These are phyloP conservation scores for Crocidura indochinensis DNA, from an alignment of 2,797 vertebrate genomes.

Conservation along the genomic window DNA sequence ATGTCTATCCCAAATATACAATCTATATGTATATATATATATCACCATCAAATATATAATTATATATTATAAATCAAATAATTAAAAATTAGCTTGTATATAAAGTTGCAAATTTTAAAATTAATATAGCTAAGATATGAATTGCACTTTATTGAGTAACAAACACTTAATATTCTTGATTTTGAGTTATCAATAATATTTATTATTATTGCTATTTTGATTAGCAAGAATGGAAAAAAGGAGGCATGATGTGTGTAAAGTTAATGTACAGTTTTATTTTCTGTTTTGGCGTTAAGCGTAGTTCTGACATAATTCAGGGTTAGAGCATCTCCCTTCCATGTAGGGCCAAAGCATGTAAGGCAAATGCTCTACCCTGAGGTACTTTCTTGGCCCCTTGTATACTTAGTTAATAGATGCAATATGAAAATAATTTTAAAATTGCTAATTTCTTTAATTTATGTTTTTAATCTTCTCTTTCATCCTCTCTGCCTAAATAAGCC, in stretches of 20 bases:
- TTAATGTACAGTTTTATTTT: too few relatives aligned
- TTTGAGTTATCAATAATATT: too few relatives aligned
- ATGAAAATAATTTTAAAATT: neutral
- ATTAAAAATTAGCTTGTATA: too few relatives aligned
- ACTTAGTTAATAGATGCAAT: neutral
- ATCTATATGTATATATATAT: neutral
- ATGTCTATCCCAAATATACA: neutral
- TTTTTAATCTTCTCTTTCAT: neutral
- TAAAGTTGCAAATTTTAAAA: neutral
- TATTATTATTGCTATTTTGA: too few relatives aligned
- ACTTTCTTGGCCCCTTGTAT: neutral
- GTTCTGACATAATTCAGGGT: too few relatives aligned
- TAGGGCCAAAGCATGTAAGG: too few relatives aligned
- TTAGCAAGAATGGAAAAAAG: too few relatives aligned
- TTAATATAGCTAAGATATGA: neutral
- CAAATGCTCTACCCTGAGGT: too few relatives aligned
- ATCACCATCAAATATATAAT: constrained; percentile 16
- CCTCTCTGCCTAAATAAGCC: constrained; percentile 23
- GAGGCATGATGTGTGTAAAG: too few relatives aligned
- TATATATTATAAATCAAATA: neutral
- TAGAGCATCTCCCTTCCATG: too few relatives aligned
- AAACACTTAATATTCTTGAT: neutral
- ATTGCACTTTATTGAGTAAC: neutral
- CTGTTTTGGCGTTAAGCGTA: too few relatives aligned
- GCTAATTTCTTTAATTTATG: neutral